Evolutionary conservation across 2,113 vertebrate species (phyloP).

Genomic region (Acanthisitta chloris): DNA sequence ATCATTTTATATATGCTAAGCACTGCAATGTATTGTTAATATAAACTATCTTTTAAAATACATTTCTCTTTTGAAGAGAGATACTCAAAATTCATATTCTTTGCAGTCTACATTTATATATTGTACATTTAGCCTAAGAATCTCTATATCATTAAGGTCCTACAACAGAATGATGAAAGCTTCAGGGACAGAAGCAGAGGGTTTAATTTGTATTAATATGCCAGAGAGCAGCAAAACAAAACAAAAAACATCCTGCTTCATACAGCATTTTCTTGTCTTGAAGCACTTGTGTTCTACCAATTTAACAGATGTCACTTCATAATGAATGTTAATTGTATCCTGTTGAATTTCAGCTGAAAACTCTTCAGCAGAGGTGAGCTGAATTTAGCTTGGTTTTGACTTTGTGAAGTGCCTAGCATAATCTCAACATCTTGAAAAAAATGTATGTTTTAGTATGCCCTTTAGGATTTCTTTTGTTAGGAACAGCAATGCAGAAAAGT

Average conservation of each 20-base stretch:
- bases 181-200: neutral
- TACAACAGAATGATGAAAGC: neutral
- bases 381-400: conserved; percentile 1
- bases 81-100: neutral
- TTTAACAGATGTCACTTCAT: neutral
- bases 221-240: neutral
- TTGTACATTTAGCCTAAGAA: neutral
- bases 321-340: neutral
- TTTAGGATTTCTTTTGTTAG: neutral
- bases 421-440: neutral
- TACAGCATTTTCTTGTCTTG: neutral
- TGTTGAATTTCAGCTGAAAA: conserved; percentile 17
- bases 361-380: neutral
- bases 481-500: neutral
- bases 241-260: neutral
- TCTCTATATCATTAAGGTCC: neutral
- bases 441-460: neutral
- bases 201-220: neutral
- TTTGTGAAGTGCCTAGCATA: neutral
- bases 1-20: neutral
- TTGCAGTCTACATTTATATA: neutral
- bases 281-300: neutral
- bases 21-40: neutral
- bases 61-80: neutral
- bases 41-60: neutral